Conservation (phyloP, 2,797 vertebrate genomes). For the Delichon dasypus region DNA sequence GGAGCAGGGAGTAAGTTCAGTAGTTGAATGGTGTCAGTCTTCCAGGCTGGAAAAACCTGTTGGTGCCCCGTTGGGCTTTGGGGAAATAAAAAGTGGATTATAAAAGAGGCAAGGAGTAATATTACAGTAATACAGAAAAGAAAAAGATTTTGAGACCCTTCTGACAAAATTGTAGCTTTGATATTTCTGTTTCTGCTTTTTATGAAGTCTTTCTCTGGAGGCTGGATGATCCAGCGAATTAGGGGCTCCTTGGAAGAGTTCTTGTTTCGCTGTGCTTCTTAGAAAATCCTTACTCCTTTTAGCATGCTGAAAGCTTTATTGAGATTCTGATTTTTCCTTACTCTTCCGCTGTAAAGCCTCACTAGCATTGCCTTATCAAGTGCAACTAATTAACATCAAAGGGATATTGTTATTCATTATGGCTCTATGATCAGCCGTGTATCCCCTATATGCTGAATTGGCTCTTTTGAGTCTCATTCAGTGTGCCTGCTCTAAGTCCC, state of each 20-base stretch:
- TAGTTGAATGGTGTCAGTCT: not conserved
- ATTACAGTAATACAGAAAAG: not conserved
- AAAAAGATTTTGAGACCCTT: fast-evolving
- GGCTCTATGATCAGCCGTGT: conserved; percentile 43
- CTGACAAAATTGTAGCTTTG: not conserved
- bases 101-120: not conserved
- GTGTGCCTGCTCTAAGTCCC: conserved; percentile 3
- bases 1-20: not conserved
- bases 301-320: not conserved
- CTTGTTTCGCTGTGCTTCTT: not conserved
- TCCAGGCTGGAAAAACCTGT: not conserved
- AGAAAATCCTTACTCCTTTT: not conserved
- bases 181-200: not conserved
- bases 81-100: not conserved
- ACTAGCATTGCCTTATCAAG: conserved; percentile 50
- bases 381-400: conserved; percentile 68
- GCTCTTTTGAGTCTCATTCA: conserved; percentile 46
- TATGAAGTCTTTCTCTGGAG: not conserved
- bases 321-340: conserved; percentile 44
- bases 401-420: conserved; percentile 65
- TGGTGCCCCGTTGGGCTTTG: fast-evolving
- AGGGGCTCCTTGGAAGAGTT: not conserved
- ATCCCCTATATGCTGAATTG: conserved; percentile 52
- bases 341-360: conserved; percentile 26
- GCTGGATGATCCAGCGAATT: not conserved